Percentiles rank a stretch among this genome's conserved stretches.
Evolutionary conservation across 2,888 invertebrate genomes (phyloP).

Genomic region (Lasioglossum leucozonium): DNA sequence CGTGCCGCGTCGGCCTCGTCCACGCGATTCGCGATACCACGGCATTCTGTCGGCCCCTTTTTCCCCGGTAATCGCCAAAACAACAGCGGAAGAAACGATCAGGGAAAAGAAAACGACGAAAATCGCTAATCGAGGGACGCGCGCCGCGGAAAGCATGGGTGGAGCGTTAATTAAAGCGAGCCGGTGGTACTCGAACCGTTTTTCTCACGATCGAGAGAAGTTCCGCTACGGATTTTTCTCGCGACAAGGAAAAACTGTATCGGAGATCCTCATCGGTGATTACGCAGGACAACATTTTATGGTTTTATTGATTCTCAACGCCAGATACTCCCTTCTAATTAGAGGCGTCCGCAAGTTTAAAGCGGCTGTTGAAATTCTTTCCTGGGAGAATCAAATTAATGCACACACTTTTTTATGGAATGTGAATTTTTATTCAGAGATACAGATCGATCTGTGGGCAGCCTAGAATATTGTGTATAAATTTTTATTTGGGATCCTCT

Average conservation of each 20-base stretch:
- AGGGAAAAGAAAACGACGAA: not conserved
- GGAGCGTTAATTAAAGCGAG: slow-evolving; percentile 41
- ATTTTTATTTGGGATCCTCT: not conserved
- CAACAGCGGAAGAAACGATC: not conserved
- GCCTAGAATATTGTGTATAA: not conserved
- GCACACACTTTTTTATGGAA: too few species aligned
- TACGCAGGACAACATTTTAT: slow-evolving; percentile 30
- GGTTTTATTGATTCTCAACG: slow-evolving; percentile 25
- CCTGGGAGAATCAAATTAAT: too few species aligned
- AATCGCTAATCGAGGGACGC: slow-evolving; percentile 17
- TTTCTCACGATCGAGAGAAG: not conserved
- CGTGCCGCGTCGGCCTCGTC: not conserved
- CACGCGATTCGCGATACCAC: slow-evolving; percentile 21
- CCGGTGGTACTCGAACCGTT: not conserved
- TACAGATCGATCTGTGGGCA: too few species aligned
- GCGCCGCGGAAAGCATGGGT: not conserved
- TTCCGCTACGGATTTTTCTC: slow-evolving; percentile 6
- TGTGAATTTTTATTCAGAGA: too few species aligned
- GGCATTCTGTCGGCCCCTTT: not conserved
- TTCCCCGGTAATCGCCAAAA: not conserved
- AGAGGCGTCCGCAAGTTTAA: not conserved
- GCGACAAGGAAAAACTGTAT: not conserved
- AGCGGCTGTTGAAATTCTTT: too few species aligned
- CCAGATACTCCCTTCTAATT: slow-evolving; percentile 22
- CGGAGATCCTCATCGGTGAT: slow-evolving; percentile 7